Base-by-base conservation (phyloP, 2,113 vertebrate genomes). In the Marmota monax region DNA sequence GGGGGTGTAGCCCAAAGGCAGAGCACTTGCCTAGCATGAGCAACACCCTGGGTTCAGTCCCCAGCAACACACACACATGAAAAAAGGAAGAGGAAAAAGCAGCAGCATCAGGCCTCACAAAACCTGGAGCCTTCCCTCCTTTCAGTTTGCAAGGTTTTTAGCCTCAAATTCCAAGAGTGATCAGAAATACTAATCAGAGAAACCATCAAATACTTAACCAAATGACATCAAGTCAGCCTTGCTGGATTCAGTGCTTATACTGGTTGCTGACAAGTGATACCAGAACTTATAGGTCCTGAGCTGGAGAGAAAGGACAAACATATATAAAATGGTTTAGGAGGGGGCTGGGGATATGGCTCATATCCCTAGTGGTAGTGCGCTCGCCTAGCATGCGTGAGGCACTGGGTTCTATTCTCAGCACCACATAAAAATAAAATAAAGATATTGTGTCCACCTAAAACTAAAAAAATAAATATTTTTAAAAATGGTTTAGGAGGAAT, bases 121-220 rank as follows among this genome's bases (percentile, higher is more conserved):
- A 97, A 72, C 45, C 63, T 89, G n/a, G 22, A 94, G 7, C 4
- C 67, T 93, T 94, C 7, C 10, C 39, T 61, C 23, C 34, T 92
- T 90, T 95, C 8, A 22, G 16, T 70, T 42, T 51, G 20, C 32
- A 39, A 61, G 37, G 25, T 56, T 88, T 90, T 91, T 92, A 67
- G 74, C 82, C 37, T 82, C 67, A 65, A 51, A 14, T 73, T 95
- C 69, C 56, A 88, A 67, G 20, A 88, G 37, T 69, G 61, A 85
- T 78, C 18, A 90, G 74, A 92, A 95, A 94, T 86, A 61, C 73
- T 70, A 77, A 25, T 25, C 85, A 73, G 83, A 87, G 80, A 89
- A 94, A 94, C 29, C 87, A 34, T 63, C 23, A 63, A 73, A 92
- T 65, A 61, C 29, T 84, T 78, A 88, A 56, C 27, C 91, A 90